These are phyloP conservation scores for Mnemiopsis leidyi DNA, from an alignment of 37 sponge, comb jelly and placozoan genomes.

Conservation along the genomic window DNA sequence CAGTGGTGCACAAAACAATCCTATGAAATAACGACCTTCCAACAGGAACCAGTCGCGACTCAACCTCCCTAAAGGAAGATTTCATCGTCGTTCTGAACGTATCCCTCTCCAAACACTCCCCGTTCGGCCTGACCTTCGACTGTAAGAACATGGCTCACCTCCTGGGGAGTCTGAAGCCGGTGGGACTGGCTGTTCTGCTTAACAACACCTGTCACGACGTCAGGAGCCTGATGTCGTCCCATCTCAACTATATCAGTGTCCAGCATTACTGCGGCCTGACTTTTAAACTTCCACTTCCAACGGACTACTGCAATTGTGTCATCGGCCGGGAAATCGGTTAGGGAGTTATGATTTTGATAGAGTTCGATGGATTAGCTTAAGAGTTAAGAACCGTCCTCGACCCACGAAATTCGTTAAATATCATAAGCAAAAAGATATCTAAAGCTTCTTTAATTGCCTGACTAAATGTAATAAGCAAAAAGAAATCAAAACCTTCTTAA, in stretches of 20 bases:
- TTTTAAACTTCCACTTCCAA: conserved; percentile 39
- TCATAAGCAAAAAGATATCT: too few species aligned
- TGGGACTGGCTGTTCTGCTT: conserved; percentile 15
- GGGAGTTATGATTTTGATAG: too few species aligned
- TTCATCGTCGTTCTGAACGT: conserved; percentile 40
- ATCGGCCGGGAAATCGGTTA: conserved; percentile 31
- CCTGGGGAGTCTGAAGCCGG: conserved; percentile 25
- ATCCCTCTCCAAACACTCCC: conserved; percentile 39
- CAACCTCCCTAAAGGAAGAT: conserved; percentile 8
- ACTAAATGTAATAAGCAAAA: too few species aligned
- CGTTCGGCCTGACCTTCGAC: conserved; percentile 46
- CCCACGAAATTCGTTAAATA: too few species aligned
- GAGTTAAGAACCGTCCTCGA: too few species aligned
- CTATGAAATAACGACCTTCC: too few species aligned
- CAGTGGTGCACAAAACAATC: too few species aligned
- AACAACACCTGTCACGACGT: conserved; percentile 41
- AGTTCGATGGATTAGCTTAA: too few species aligned
- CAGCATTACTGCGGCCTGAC: background rate
- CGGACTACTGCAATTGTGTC: conserved; percentile 56
- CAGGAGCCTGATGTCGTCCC: background rate
- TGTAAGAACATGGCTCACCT: background rate
- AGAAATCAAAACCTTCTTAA: too few species aligned
- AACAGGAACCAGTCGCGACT: too few species aligned
- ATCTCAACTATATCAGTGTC: conserved; percentile 28
- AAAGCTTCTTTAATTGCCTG: too few species aligned